These are phyloP conservation scores for Neria commutata DNA, from an alignment of 2,888 invertebrate species.

Conservation along the genomic window DNA sequence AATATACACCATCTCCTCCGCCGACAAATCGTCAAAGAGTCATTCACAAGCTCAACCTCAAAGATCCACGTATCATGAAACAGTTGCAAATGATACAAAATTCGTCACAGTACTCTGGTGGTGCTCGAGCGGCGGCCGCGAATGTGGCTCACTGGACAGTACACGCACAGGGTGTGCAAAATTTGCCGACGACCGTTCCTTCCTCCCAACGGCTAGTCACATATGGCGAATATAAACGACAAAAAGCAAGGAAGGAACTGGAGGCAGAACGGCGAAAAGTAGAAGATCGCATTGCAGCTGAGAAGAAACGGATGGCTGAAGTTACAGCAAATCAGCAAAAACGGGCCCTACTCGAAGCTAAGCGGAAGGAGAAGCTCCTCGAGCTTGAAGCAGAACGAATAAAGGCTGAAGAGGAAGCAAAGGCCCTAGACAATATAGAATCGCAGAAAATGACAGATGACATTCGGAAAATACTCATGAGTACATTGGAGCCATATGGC, in stretches of 20 bases:
- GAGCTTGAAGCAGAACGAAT: not conserved
- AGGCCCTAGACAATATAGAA: not conserved
- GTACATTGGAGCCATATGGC: slow-evolving; percentile 14
- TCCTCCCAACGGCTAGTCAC: slow-evolving; percentile 1
- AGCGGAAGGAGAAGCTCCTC: no score
- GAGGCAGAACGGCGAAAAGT: slow-evolving; percentile 4
- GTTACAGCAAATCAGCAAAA: no score
- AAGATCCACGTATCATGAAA: not conserved
- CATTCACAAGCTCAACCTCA: not conserved
- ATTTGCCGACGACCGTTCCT: not conserved
- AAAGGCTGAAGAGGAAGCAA: not conserved
- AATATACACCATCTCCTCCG: no score
- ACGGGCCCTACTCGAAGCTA: no score
- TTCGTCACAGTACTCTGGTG: not conserved
- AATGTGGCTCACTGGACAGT: no score
- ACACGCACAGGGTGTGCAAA: no score
- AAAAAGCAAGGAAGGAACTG: slow-evolving; percentile 4
- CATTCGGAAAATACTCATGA: slow-evolving; percentile 2
- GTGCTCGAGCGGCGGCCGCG: not conserved
- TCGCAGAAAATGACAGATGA: not conserved
- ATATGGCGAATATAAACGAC: slow-evolving; percentile 34
- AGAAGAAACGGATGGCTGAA: no score
- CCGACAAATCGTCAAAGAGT: no score
- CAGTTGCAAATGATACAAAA: not conserved
- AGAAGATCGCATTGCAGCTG: no score